Base-by-base conservation (phyloP, 1,140 invertebrate species). In the Zaprionus gabonicus region DNA sequence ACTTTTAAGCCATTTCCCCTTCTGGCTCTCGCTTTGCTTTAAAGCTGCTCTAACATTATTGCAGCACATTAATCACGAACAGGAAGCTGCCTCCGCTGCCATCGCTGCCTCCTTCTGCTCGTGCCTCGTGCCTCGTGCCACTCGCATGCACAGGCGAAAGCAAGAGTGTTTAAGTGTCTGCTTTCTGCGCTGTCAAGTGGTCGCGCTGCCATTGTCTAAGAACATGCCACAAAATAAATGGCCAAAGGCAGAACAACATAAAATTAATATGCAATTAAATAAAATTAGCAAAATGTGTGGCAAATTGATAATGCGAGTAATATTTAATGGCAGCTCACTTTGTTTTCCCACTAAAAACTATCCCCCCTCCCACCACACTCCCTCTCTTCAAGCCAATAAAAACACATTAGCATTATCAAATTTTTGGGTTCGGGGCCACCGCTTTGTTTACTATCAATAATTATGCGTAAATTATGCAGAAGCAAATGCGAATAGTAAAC, bases 181-280 rank as follows among this genome's bases (percentile, higher is more conserved):
- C 65, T 51, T 55, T 64, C 53, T 55, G 53, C 58, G 77, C 83
- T 87, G 83, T 78, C 82, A 82, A 82, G 63, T 56, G 71, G 49
- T 60, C 66, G 66, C 41, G 41, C 28, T 78, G 66, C 64, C 27
- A 59, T 62, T 28, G 46, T 36, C 71, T 88, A 83, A 87, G 78
- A 87, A 84, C 83, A 69, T 83, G 63, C 80, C 64, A 69, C 53
- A 70, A 55, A 72, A 68, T 63, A 85, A 60, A 72, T 83, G 56
- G 67, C 64, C 57, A 71, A n/a, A 28, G 58, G 59, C 46, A 56
- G 44, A 44, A 51, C 10, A 23, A 51, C 69, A 75, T 58, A 88
- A 88, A 84, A 88, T 87, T 75, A 87, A 87, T 83, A 88, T 83
- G 78, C 80, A 88, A 87, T 88, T 84, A 87, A 78, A 81, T 84